Evolutionary conservation across 1,140 invertebrate genomes (phyloP).

Genomic region (Pollicipes pollicipes): DNA sequence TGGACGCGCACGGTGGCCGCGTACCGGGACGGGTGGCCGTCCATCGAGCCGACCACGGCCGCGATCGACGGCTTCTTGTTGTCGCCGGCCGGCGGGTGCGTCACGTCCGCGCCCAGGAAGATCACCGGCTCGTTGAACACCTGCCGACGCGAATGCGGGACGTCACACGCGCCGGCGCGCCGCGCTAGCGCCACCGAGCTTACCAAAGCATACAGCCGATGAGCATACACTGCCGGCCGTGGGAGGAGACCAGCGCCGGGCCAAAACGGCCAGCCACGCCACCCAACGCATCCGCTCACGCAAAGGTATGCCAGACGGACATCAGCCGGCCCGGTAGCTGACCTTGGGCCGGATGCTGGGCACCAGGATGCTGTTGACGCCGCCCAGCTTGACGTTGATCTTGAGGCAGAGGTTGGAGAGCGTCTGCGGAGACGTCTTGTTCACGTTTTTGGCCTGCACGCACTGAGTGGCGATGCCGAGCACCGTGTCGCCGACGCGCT

Average conservation of each 20-base stretch:
- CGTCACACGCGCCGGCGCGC: too few species aligned
- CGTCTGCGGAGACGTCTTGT: slow-evolving; percentile 98
- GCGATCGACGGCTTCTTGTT: slow-evolving; percentile 98
- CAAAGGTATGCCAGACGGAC: too few species aligned
- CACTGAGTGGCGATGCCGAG: slow-evolving; percentile 99
- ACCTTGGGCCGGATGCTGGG: slow-evolving; percentile 59
- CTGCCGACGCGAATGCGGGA: slow-evolving; percentile 34
- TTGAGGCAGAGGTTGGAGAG: slow-evolving; percentile 98
- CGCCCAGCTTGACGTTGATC: slow-evolving; percentile 98
- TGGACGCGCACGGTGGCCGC: slow-evolving; percentile 97
- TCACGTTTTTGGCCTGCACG: slow-evolving; percentile 99
- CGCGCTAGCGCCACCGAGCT: too few species aligned
- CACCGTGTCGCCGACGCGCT: slow-evolving; percentile 96
- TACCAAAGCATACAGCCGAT: too few species aligned
- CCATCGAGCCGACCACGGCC: slow-evolving; percentile 97
- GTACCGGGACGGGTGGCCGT: slow-evolving; percentile 97
- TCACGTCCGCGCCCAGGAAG: slow-evolving; percentile 97
- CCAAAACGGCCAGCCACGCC: too few species aligned
- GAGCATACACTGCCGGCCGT: too few species aligned
- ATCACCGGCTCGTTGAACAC: slow-evolving; percentile 99
- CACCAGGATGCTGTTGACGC: slow-evolving; percentile 96
- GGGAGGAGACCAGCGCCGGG: too few species aligned
- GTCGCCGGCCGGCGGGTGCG: slow-evolving; percentile 97
- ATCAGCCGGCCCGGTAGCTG: neutral
- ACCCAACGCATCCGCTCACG: too few species aligned